Evolutionary conservation across 2,797 vertebrate species (phyloP).

Genomic region (Lepus townsendii): DNA sequence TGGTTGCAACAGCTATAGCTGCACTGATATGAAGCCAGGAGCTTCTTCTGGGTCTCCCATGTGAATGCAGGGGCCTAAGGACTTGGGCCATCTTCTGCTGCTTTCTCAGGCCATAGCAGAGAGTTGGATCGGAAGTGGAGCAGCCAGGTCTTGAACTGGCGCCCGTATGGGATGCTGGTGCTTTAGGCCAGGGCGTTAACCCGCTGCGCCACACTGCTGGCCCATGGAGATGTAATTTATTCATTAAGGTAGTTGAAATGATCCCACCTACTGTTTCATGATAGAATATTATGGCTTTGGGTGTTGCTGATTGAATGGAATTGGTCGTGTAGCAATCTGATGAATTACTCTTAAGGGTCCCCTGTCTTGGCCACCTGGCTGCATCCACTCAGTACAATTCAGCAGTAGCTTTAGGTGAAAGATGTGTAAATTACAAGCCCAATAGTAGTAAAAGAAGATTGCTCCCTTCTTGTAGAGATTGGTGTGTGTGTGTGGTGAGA

Average conservation of each 20-base stretch:
- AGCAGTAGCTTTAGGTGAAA: conserved; percentile 47
- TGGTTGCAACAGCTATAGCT: too few relatives aligned
- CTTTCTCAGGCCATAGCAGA: too few relatives aligned
- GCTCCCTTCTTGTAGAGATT: conserved; percentile 50
- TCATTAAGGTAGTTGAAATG: conserved; percentile 44
- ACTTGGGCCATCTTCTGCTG: too few relatives aligned
- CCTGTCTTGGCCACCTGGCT: conserved; percentile 20
- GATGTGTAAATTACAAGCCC: conserved; percentile 19
- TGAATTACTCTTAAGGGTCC: not conserved
- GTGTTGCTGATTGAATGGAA: conserved; percentile 61
- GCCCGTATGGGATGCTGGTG: too few relatives aligned
- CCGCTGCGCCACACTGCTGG: too few relatives aligned
- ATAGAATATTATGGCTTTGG: conserved; percentile 43
- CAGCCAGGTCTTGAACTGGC: too few relatives aligned
- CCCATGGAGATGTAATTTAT: conserved; percentile 26
- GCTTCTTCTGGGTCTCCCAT: too few relatives aligned
- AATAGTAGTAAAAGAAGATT: not conserved
- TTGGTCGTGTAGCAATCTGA: conserved; percentile 12
- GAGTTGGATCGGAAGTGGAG: too few relatives aligned
- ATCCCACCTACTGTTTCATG: conserved; percentile 35
- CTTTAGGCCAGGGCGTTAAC: too few relatives aligned
- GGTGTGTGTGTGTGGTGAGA: not conserved
- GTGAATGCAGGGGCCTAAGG: too few relatives aligned
- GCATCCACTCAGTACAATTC: not conserved
- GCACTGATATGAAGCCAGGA: too few relatives aligned